Conservation (phyloP, 2,888 invertebrate species). For the Rhopalosiphum nymphaeae region DNA sequence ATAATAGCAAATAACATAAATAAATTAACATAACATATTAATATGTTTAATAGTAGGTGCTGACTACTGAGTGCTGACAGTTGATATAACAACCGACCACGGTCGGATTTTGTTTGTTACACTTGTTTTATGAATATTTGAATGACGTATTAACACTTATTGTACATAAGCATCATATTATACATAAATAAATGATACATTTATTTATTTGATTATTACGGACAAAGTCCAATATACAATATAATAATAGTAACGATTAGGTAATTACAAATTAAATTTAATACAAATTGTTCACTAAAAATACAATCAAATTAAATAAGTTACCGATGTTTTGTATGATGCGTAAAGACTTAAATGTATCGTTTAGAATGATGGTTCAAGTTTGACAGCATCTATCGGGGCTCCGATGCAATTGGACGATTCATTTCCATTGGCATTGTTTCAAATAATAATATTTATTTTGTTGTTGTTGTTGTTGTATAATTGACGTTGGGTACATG, state of each 20-base stretch:
- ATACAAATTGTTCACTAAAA: not conserved
- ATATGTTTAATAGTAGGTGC: not conserved
- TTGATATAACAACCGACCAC: not conserved
- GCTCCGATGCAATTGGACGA: not conserved
- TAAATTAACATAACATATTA: not conserved
- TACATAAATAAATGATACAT: not conserved
- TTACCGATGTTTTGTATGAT: too few relatives aligned
- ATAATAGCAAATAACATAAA: not conserved
- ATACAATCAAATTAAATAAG: not conserved
- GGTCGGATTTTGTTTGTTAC: not conserved
- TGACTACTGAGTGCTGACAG: not conserved
- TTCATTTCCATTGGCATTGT: constrained; percentile 3
- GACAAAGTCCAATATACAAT: not conserved
- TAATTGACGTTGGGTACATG: not conserved
- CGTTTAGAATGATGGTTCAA: not conserved
- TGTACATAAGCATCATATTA: not conserved
- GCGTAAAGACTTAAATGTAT: not conserved
- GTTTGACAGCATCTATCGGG: not conserved
- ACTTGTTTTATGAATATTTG: not conserved
- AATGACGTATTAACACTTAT: not conserved
- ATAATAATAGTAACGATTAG: not conserved
- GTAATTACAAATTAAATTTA: not conserved
- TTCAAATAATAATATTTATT: not conserved
- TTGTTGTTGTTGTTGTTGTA: not conserved
- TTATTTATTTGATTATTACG: not conserved